Base-by-base conservation (phyloP, 2,113 vertebrate species). In the Centropristis striata region DNA sequence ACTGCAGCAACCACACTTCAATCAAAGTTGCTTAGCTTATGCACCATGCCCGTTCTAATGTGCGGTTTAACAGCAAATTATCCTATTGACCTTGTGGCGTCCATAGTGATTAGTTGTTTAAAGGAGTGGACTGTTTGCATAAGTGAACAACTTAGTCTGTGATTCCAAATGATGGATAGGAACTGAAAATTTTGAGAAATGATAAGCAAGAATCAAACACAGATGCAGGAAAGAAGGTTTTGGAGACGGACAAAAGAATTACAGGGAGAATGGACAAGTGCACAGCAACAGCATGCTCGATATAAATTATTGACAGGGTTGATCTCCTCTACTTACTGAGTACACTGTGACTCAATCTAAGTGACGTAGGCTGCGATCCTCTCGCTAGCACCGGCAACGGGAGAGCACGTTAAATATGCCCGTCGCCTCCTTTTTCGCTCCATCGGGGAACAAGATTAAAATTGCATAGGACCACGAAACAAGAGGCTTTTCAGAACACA, bases 241-340 rank as follows among this genome's bases (percentile, higher is more conserved):
- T 46, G 54, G n/a, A 5, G 14, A 42, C 23, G 25, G 42, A 83
- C 37, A 23, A 21, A 76, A 71, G 66, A 53, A 41, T 73, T 36
- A 27, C 6, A 75, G 41, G 3, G 44, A 15, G 37, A 58, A 13
- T 21, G 39, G 59, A 63, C 53, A 28, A 64, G 46, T 2, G 15
- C 39, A 79, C 39, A 36, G 25, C 49, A 80, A 70, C 55, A 57
- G 41, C 60, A 44, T 58, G 50, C 47, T 47, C 21, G 1, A 5
- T 0, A 46, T 87, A 68, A 92, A 90, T 87, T 74, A 92, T 89
- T 86, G 47, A 88, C 27, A 1, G 16, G 41, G 42, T 53, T 23
- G 46, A 65, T 60, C 66, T 71, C 28, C 16, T 82, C 79, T 51
- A 11, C 71, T 78, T 65, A 21, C 7, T 6, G 4, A 66, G 27